Percentiles rank a stretch among this genome's conserved stretches.
These are phyloP conservation scores for Oryzias sinensis DNA, from an alignment of 2,797 vertebrate species.

Conservation along the genomic window DNA sequence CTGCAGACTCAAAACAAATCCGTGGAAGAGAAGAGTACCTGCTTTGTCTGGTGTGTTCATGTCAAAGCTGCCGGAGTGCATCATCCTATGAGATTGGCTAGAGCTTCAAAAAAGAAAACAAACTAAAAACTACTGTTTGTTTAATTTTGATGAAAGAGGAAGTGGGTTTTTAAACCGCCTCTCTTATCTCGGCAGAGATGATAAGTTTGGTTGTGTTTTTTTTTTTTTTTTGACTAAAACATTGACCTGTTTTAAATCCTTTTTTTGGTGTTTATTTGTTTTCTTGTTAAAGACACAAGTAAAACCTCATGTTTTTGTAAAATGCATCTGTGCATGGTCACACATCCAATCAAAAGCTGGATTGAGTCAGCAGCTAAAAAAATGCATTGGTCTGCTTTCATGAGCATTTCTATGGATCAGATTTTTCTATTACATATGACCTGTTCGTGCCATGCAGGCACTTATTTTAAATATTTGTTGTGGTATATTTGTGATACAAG, in stretches of 20 bases:
- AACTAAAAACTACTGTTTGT: constrained; percentile 24
- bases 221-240: constrained; percentile 55
- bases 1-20: constrained; percentile 44
- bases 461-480: too few species aligned
- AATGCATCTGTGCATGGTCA: too few species aligned
- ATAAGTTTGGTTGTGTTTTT: constrained; percentile 22
- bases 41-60: constrained; percentile 22
- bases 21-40: constrained; percentile 41
- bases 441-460: too few species aligned
- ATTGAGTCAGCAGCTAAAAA: too few species aligned
- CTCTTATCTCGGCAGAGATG: constrained; percentile 11
- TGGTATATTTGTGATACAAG: too few species aligned
- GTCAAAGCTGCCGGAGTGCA: constrained; percentile 38
- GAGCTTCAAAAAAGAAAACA: constrained; percentile 5
- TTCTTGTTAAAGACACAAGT: too few species aligned
- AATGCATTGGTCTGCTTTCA: too few species aligned
- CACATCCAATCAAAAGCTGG: too few species aligned
- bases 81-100: constrained; percentile 42
- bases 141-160: constrained; percentile 20
- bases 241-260: constrained; percentile 32
- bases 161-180: constrained; percentile 20
- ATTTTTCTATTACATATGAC: too few species aligned
- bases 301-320: too few species aligned
- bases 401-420: too few species aligned
- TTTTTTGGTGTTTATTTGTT: too few species aligned